These are phyloP conservation scores for Sicus ferrugineus DNA, from an alignment of 2,888 invertebrate species.

Conservation along the genomic window DNA sequence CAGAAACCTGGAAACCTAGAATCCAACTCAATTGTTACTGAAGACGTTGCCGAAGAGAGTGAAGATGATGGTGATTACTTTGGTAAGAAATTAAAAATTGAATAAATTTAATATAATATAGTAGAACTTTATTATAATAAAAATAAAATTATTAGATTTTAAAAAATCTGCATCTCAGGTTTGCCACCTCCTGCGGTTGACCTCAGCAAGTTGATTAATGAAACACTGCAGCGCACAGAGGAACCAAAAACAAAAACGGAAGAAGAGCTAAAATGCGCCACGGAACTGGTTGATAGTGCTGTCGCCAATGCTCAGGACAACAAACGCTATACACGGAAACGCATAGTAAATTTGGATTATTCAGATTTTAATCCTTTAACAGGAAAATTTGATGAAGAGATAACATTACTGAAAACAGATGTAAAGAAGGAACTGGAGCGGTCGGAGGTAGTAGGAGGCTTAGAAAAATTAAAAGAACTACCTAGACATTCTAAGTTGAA, in stretches of 20 bases:
- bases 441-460: constrained; percentile 64
- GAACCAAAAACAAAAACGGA: constrained; percentile 40
- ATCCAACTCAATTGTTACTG: constrained; percentile 6
- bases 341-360: constrained; percentile 42
- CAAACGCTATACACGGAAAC: constrained; percentile 32
- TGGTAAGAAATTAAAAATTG: constrained; percentile 35
- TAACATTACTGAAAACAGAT: constrained; percentile 42
- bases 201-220: constrained; percentile 45
- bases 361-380: constrained; percentile 45
- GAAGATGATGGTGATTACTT: constrained; percentile 51
- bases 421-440: constrained; percentile 47
- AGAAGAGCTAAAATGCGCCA: constrained; percentile 44
- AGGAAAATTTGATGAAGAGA: constrained; percentile 43
- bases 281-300: constrained; percentile 47
- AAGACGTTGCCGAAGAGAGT: constrained; percentile 40
- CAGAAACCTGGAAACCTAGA: constrained; percentile 4
- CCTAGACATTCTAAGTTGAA: constrained; percentile 64
- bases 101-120: not conserved
- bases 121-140: too few species aligned
- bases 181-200: constrained; percentile 47
- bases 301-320: constrained; percentile 41
- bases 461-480: constrained; percentile 67
- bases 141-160: too few species aligned
- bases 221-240: constrained; percentile 38
- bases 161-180: constrained; percentile 40